Evolutionary conservation across 2,888 invertebrate species (phyloP).

Genomic region (Holacanthella duospinosa): DNA sequence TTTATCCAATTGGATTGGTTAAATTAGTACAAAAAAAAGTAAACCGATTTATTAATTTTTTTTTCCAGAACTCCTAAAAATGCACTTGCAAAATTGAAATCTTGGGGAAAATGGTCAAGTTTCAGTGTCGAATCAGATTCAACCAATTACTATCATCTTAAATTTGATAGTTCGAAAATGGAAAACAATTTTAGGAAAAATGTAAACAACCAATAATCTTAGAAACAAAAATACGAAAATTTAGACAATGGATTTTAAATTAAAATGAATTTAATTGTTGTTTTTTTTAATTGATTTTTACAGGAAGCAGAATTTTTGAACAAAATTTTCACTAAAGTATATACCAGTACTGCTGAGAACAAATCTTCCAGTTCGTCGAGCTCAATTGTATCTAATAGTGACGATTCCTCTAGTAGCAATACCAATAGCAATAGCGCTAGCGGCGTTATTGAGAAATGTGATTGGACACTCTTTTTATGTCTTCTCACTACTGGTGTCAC

Average conservation of each 20-base stretch:
- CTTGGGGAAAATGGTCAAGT: constrained; percentile 2
- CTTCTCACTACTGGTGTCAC: too few relatives aligned
- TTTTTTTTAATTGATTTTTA: background rate
- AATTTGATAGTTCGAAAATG: background rate
- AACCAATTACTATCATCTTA: constrained; percentile 5
- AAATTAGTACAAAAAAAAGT: too few relatives aligned
- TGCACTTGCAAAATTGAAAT: constrained; percentile 1
- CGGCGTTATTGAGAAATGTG: too few relatives aligned
- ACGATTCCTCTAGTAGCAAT: too few relatives aligned
- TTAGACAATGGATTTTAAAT: background rate
- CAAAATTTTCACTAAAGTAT: background rate
- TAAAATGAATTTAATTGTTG: background rate
- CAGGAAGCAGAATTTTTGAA: constrained; percentile 32
- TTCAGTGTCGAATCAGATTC: background rate
- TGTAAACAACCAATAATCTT: too few relatives aligned
- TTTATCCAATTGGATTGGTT: background rate
- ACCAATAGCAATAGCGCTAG: too few relatives aligned
- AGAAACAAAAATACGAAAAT: too few relatives aligned
- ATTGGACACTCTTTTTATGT: too few relatives aligned
- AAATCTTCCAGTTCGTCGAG: too few relatives aligned
- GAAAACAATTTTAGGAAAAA: constrained; percentile 4
- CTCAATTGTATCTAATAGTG: too few relatives aligned
- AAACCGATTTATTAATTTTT: too few relatives aligned
- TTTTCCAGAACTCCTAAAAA: constrained; percentile 5
- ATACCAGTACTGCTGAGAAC: too few relatives aligned